Conservation (phyloP, 2,888 invertebrate species). For the Acleris sparsana region DNA sequence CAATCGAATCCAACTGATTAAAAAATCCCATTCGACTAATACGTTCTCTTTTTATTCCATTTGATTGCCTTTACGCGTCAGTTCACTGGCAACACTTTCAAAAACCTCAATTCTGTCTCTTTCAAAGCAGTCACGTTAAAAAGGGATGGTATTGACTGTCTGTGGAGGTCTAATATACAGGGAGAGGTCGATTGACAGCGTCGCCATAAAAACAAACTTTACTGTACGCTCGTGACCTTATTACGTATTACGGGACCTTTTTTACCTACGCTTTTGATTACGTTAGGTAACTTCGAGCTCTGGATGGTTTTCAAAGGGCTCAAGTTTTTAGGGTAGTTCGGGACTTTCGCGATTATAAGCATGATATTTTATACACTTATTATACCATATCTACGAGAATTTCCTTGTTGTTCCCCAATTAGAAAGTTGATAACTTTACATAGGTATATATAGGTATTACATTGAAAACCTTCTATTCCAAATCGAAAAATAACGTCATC, state of each 20-base stretch:
- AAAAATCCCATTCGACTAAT: slow-evolving; percentile 28
- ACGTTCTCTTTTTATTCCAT: slow-evolving; percentile 23
- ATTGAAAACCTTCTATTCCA: no score
- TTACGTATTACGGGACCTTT: slow-evolving; percentile 29
- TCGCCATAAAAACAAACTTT: slow-evolving; percentile 36
- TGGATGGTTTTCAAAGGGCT: slow-evolving; percentile 15
- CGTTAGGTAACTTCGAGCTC: slow-evolving; percentile 12
- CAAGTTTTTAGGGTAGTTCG: slow-evolving; percentile 6
- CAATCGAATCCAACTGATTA: slow-evolving; percentile 22
- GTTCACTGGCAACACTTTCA: background rate
- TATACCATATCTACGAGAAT: no score
- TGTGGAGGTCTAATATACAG: background rate
- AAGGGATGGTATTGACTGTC: slow-evolving; percentile 8
- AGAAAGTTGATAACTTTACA: no score
- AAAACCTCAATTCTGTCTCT: slow-evolving; percentile 2
- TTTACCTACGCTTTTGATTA: slow-evolving; percentile 31
- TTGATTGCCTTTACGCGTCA: slow-evolving; percentile 16
- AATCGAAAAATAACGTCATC: no score
- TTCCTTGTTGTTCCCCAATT: no score
- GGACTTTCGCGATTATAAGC: background rate
- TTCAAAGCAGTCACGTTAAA: background rate
- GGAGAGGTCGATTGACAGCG: slow-evolving; percentile 26
- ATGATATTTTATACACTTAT: no score
- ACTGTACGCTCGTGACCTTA: slow-evolving; percentile 34
- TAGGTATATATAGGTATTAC: no score